A percentile compares a stretch with the other conserved stretches of the same genome.
Conservation (phyloP, 2,888 invertebrate genomes). For the Leucoma salicis region DNA sequence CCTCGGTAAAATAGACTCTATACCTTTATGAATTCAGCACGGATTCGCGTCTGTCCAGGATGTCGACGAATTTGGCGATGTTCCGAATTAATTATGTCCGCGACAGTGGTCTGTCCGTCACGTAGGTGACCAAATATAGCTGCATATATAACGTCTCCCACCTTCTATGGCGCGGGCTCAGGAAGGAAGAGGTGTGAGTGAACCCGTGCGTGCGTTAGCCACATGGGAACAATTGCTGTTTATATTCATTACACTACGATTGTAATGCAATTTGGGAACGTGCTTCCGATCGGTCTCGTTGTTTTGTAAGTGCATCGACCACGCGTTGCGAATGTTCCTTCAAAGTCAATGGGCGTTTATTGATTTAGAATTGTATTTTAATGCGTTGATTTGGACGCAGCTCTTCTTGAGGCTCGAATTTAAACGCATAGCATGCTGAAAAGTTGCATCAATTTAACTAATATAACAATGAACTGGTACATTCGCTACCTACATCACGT, state of each 20-base stretch:
- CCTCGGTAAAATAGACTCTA: conserved; percentile 54
- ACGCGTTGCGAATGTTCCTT: conserved; percentile 22
- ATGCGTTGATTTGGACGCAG: conserved; percentile 2
- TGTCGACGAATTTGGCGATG: conserved; percentile 65
- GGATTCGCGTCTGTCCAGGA: conserved; percentile 48
- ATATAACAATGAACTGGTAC: conserved; percentile 23
- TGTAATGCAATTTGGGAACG: conserved; percentile 66
- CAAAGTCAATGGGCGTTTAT: conserved; percentile 15
- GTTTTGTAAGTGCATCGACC: conserved; percentile 58
- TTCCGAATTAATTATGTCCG: conserved; percentile 69
- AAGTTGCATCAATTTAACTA: conserved; percentile 14
- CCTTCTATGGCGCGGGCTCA: conserved; percentile 63
- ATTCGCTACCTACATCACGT: conserved; percentile 20
- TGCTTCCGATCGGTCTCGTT: conserved; percentile 58
- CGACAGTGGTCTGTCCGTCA: conserved; percentile 65
- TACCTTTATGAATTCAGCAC: conserved; percentile 49
- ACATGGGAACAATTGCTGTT: conserved; percentile 46
- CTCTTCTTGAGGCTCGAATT: background rate
- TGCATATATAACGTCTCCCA: conserved; percentile 51
- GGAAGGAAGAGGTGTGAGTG: conserved; percentile 75
- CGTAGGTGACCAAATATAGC: conserved; percentile 74
- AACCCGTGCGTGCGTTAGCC: conserved; percentile 48
- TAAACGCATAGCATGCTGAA: conserved; percentile 9
- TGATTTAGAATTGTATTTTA: conserved; percentile 18
- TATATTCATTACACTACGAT: conserved; percentile 46